phyloP scores from a whole-genome alignment of 2,797 vertebrate species.

The Acanthiza pusilla region DNA sequence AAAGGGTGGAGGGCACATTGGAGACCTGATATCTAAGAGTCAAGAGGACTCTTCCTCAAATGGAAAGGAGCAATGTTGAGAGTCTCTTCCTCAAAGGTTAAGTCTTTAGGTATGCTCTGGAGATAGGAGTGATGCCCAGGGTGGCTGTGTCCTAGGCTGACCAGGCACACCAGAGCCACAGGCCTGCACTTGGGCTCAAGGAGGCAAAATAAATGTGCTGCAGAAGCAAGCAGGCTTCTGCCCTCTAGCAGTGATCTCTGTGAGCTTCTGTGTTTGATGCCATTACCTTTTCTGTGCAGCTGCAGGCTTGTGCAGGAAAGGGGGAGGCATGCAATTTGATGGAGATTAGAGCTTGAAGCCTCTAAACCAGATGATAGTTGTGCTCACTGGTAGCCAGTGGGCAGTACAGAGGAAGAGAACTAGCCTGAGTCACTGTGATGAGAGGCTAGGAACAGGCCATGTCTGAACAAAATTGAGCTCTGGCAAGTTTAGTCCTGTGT shows the following conservation, averaged over 20 bases:
- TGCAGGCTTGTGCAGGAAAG: neutral
- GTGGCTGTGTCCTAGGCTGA: neutral
- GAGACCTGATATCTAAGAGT: neutral
- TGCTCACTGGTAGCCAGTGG: neutral
- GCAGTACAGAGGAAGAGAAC: neutral
- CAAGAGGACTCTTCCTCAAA: neutral
- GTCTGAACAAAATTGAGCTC: neutral
- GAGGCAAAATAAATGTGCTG: neutral
- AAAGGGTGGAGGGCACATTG: neutral
- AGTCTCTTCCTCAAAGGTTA: neutral
- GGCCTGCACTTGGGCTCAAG: neutral
- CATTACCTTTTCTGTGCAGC: neutral
- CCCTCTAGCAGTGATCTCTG: fast-evolving
- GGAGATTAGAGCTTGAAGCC: neutral
- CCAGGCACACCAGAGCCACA: neutral
- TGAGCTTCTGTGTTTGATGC: neutral
- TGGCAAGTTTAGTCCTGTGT: neutral
- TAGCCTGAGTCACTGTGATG: fast-evolving
- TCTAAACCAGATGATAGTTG: neutral
- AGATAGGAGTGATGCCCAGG: neutral
- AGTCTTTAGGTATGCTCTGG: neutral
- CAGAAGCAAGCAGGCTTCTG: neutral
- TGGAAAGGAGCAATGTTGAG: neutral
- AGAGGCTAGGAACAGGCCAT: neutral
- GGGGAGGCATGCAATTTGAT: neutral